Evolutionary conservation across 2,888 invertebrate genomes (phyloP), one percentile per base, ranked within the genome.

Genomic region (Mantis religiosa): DNA sequence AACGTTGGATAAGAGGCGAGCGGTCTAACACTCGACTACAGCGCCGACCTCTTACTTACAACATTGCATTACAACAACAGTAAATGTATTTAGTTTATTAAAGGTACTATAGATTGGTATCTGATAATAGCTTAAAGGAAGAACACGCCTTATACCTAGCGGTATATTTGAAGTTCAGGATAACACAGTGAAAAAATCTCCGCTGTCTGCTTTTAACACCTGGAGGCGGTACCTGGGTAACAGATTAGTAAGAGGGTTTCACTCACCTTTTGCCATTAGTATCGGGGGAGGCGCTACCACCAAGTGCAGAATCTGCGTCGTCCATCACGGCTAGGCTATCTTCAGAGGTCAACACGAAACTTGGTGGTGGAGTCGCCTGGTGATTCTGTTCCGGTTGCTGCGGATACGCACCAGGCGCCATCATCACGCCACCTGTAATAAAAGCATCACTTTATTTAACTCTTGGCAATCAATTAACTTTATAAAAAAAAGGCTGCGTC

Each of bases 381-480:
- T 94, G 94, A 85, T 93, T 93, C 90, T 93, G 91, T 91, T 93
- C 93, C 89, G 93, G 93, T 54, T 94, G 94, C 86, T 94, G 92
- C 90, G 94, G 94, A 91, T 94, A 94, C 92, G 94, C 94, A 92
- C 94, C 94, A 91, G 95, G 94, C 92, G 94, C 94, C 95, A 95
- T 95, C 95, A 95, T 94, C 93, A 93, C 71, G 30, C 89, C 71
- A 84, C 28, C 88, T 86, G 47, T 28, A 87, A 71, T n/a, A 54
- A n/a, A 27, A 81, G 71, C 41, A 47, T 4, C 20, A 71, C 20
- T 20, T 71, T 71, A 25, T 71, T 71, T 20, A 71, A 20, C 54
- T 71, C 20, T 20, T 71, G 4, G 4, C 20, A 12, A 2, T 9
- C 12, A 41, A 6, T 12, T 41, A 41, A 41, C 1, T 41, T 12